These are phyloP conservation scores for Escarpia spicata DNA, from an alignment of 2,888 invertebrate genomes.

Conservation along the genomic window DNA sequence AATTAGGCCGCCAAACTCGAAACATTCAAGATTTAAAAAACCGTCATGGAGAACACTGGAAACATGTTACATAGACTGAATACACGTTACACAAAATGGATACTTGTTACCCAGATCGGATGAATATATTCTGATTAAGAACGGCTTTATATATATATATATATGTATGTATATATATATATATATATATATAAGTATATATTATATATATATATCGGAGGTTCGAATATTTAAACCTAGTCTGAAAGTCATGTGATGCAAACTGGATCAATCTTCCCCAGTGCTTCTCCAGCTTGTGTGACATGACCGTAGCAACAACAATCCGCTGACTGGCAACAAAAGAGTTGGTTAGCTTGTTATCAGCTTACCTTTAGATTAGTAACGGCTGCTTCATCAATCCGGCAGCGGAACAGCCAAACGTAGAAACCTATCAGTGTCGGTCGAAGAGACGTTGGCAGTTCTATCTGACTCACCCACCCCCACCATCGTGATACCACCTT, in stretches of 20 bases:
- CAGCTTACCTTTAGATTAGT: constrained; percentile 22
- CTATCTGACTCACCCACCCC: constrained; percentile 26
- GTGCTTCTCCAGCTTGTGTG: neutral
- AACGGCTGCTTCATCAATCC: constrained; percentile 23
- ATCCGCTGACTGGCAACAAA: neutral
- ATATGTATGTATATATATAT: neutral
- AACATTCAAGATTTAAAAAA: neutral
- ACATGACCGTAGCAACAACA: neutral
- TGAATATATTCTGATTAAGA: neutral
- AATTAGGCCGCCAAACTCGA: neutral
- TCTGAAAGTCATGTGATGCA: neutral
- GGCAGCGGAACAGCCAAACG: constrained; percentile 22
- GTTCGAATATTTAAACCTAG: neutral
- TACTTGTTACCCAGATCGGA: neutral
- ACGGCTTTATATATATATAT: neutral
- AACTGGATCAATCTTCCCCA: neutral
- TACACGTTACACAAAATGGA: neutral
- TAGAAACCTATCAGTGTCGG: constrained; percentile 22
- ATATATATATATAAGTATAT: too few relatives aligned
- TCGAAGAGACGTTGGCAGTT: constrained; percentile 13
- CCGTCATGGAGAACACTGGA: neutral
- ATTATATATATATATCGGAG: too few relatives aligned
- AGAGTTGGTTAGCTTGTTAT: neutral
- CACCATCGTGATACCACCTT: constrained; percentile 21
- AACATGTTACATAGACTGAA: neutral